A percentile compares a stretch with the other conserved stretches of the same genome.
These are phyloP conservation scores for Erythrocercus mccallii DNA, from an alignment of 2,113 vertebrate genomes.

Conservation along the genomic window DNA sequence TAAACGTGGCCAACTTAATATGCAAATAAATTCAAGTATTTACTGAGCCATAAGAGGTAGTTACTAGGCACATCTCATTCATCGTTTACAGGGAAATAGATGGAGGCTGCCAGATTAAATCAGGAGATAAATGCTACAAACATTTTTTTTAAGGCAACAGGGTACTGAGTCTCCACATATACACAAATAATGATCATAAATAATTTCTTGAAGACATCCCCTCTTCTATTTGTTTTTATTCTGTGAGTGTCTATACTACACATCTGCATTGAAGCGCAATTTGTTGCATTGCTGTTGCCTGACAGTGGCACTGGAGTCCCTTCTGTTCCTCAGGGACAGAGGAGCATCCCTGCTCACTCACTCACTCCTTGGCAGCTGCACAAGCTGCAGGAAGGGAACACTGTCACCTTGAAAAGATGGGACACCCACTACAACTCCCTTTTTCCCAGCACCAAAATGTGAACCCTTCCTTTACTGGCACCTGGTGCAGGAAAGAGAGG, in stretches of 20 bases:
- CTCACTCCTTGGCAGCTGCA: neutral
- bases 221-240: neutral
- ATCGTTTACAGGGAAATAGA: constrained; percentile 40
- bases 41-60: constrained; percentile 57
- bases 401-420: neutral
- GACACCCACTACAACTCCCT: neutral
- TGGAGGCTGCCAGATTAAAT: constrained; percentile 49
- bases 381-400: neutral
- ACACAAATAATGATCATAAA: neutral
- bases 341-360: rapidly evolving
- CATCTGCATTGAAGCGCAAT: neutral
- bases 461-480: neutral
- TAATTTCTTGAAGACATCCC: neutral
- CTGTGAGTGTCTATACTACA: neutral
- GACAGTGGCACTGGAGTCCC: too few relatives aligned
- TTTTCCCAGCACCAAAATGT: neutral
- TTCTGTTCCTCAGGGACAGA: neutral
- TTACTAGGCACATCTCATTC: constrained; percentile 53
- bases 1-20: constrained; percentile 30
- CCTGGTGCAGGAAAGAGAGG: neutral
- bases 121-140: constrained; percentile 26
- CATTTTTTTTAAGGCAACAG: constrained; percentile 3
- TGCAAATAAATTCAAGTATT: constrained; percentile 67
- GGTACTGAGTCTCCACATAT: neutral
- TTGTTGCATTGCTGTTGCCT: neutral